These are phyloP conservation scores for Macrobrachium rosenbergii DNA, from an alignment of 1,140 invertebrate species.

Conservation along the genomic window DNA sequence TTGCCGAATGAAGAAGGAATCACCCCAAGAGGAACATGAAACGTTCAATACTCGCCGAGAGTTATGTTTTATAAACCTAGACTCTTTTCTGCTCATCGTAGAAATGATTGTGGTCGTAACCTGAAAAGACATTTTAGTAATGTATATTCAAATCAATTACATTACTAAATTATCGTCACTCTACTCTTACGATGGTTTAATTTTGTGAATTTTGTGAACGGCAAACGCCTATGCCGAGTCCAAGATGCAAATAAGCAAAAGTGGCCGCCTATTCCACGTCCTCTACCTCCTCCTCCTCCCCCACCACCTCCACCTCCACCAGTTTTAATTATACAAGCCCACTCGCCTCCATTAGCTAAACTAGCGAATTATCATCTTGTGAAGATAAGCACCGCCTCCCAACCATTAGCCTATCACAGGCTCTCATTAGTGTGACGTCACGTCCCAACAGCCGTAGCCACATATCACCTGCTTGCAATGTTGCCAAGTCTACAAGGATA, in stretches of 20 bases:
- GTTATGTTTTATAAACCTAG: too few species aligned
- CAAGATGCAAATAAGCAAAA: constrained; percentile 51
- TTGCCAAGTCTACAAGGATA: constrained; percentile 33
- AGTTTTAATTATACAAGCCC: constrained; percentile 57
- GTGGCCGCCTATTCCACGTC: background rate
- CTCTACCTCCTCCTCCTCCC: background rate
- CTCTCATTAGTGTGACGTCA: constrained; percentile 64
- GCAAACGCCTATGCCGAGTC: background rate
- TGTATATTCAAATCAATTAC: too few species aligned
- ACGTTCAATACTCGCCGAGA: too few species aligned
- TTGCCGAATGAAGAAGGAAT: too few species aligned
- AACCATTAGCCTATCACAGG: constrained; percentile 61
- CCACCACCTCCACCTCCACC: background rate
- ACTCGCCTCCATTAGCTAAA: constrained; percentile 56
- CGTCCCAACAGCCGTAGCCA: constrained; percentile 40
- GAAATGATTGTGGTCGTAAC: too few species aligned
- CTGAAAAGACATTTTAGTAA: too few species aligned
- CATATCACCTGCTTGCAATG: constrained; percentile 53
- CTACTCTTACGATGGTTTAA: too few species aligned
- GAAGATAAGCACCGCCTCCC: constrained; percentile 55
- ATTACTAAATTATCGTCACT: too few species aligned
- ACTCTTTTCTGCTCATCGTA: too few species aligned
- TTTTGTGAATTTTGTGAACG: too few species aligned
- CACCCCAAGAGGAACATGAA: too few species aligned
- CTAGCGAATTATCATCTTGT: constrained; percentile 56